Base-by-base conservation (phyloP, 2,113 vertebrate genomes). In the Micronycteris hirsuta region DNA sequence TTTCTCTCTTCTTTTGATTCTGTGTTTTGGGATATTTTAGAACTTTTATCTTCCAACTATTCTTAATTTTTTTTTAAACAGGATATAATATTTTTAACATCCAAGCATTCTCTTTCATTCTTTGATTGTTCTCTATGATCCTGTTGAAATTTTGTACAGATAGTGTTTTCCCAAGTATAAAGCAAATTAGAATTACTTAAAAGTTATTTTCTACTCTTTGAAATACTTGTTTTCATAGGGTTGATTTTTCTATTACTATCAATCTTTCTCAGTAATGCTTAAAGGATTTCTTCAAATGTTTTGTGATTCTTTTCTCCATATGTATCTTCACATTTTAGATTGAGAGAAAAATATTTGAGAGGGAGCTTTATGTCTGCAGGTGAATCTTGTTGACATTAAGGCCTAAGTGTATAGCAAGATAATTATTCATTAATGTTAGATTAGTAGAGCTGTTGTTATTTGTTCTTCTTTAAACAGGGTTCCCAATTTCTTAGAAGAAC, bases 161-260 rank as follows among this genome's bases (percentile, higher is more conserved):
- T 41, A 74, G 38, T 86, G 17, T 78, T 88, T 70, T 95, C n/a
- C 83, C 31, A 74, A 91, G 81, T 7, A 19, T 33, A 90, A 77
- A 93, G 58, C 22, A 77, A 78, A 77, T 89, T 74, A 77, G 13
- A 92, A 88, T 91, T 12, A 74, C 65, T 86, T 88, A 10, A 73
- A 91, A 88, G 63, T 89, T 80, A 47, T 71, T 20, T 93, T 78
- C 70, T 68, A 36, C 11, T 73, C 36, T 90, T 63, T 93, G 47
- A 91, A 93, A 54, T 68, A 67, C 41, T 93, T 70, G 1, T 88
- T 65, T 88, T 92, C 65, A 80, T 26, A 70, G 15, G 49, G 7
- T 91, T 80, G 78, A 54, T 85, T 88, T 85, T 89, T 88, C 83
- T 80, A 74, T 43, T 91, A 80, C 31, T 56, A 33, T 86, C 82